phyloP scores from a whole-genome alignment of 2,797 vertebrate species.

The Pampus argenteus region DNA sequence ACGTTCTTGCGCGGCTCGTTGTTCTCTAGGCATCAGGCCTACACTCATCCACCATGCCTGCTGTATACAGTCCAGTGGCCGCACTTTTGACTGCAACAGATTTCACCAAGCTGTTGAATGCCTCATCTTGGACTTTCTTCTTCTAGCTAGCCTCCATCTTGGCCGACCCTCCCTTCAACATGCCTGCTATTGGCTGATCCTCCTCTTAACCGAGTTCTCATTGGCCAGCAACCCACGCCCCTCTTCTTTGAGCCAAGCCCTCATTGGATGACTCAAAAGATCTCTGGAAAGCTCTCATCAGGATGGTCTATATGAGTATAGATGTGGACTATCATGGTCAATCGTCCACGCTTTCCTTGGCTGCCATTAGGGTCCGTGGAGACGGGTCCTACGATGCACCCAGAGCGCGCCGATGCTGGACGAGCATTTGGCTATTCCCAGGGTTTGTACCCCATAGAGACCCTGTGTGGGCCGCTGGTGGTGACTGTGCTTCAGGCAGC shows the following conservation, averaged over 20 bases:
- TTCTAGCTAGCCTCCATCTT: conserved; percentile 67
- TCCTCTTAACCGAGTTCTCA: conserved; percentile 63
- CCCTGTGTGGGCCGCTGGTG: conserved; percentile 79
- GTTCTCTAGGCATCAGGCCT: conserved; percentile 30
- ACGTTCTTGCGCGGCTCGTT: conserved; percentile 5
- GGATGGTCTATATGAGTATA: conserved; percentile 63
- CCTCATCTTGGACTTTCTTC: conserved; percentile 77
- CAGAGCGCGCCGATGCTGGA: conserved; percentile 52
- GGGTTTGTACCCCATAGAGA: conserved; percentile 70
- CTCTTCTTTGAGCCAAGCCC: conserved; percentile 63
- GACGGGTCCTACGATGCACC: conserved; percentile 43
- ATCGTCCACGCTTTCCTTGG: conserved; percentile 52
- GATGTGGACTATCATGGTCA: conserved; percentile 60
- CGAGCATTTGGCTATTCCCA: conserved; percentile 72
- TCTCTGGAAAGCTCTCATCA: conserved; percentile 68
- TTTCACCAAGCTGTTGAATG: conserved; percentile 83
- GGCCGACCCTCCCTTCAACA: conserved; percentile 74
- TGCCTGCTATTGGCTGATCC: conserved; percentile 79
- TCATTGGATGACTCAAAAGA: conserved; percentile 71
- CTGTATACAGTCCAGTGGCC: conserved; percentile 69
- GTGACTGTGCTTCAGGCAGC: conserved; percentile 74
- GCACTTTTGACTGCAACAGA: conserved; percentile 81
- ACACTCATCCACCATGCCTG: conserved; percentile 45
- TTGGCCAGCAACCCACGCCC: conserved; percentile 72
- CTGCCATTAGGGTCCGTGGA: conserved; percentile 52